A percentile compares a stretch with the other conserved stretches of the same genome.
Evolutionary conservation across 1,140 invertebrate genomes (phyloP).

Genomic region (Anastrepha ludens): DNA sequence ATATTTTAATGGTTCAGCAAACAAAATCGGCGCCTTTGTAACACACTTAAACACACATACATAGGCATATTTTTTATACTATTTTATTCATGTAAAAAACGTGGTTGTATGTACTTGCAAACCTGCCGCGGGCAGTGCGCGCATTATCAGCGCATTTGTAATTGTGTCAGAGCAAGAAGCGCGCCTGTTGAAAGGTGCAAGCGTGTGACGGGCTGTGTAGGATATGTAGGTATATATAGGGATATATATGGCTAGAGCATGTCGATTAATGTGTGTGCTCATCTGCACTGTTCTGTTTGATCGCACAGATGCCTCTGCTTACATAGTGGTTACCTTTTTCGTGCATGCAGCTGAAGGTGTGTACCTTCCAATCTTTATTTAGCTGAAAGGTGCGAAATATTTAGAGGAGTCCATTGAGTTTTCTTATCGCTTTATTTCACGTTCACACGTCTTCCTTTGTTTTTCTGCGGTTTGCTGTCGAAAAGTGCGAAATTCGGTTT

Average conservation of each 20-base stretch:
- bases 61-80: background rate
- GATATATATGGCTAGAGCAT: background rate
- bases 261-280: background rate
- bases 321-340: constrained; percentile 8
- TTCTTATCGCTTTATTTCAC: constrained; percentile 38
- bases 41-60: constrained; percentile 44
- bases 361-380: constrained; percentile 39
- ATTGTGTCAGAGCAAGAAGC: constrained; percentile 19
- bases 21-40: constrained; percentile 41
- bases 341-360: constrained; percentile 26
- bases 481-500: background rate
- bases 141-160: constrained; percentile 42
- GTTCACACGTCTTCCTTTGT: background rate
- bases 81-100: background rate
- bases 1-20: constrained; percentile 53
- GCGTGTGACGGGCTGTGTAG: background rate
- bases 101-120: background rate
- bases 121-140: constrained; percentile 17
- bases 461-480: background rate
- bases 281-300: constrained; percentile 6
- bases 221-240: background rate
- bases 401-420: constrained; percentile 28
- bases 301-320: constrained; percentile 28
- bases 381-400: constrained; percentile 46
- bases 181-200: background rate